Evolutionary conservation across 2,888 invertebrate species (phyloP).

Genomic region (Capitulum mitella): DNA sequence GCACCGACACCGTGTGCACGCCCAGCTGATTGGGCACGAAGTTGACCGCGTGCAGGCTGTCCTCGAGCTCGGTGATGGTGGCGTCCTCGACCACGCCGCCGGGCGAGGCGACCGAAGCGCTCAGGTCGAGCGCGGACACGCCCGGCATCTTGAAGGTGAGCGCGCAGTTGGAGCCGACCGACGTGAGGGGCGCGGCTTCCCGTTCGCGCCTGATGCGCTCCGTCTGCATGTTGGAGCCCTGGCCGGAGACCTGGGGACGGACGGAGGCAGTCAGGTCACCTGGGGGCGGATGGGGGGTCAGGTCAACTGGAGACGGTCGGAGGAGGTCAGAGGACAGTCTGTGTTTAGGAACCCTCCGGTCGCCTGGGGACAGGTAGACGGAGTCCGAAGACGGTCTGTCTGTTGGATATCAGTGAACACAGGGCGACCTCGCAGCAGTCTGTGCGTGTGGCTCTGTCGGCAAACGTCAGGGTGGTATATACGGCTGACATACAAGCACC

Average conservation of each 20-base stretch:
- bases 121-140: constrained; percentile 85
- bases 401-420: too few species aligned
- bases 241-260: constrained; percentile 59
- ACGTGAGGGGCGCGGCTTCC: constrained; percentile 87
- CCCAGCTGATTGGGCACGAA: constrained; percentile 93
- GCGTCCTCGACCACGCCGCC: constrained; percentile 90
- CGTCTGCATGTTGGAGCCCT: constrained; percentile 85
- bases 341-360: too few species aligned
- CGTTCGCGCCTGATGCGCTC: constrained; percentile 90
- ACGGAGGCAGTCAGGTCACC: too few species aligned
- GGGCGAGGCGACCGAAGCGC: constrained; percentile 91
- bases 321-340: too few species aligned
- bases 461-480: too few species aligned
- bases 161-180: constrained; percentile 93
- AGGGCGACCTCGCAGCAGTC: too few species aligned
- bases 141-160: constrained; percentile 95
- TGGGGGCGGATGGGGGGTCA: too few species aligned
- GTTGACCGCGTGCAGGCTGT: constrained; percentile 83
- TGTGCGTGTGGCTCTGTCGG: too few species aligned
- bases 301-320: too few species aligned
- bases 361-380: too few species aligned
- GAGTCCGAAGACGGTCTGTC: too few species aligned
- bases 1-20: constrained; percentile 96
- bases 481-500: too few species aligned
- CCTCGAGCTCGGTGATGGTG: constrained; percentile 86